phyloP scores from a whole-genome alignment of 2,113 vertebrate genomes.

The Spea bombifrons region DNA sequence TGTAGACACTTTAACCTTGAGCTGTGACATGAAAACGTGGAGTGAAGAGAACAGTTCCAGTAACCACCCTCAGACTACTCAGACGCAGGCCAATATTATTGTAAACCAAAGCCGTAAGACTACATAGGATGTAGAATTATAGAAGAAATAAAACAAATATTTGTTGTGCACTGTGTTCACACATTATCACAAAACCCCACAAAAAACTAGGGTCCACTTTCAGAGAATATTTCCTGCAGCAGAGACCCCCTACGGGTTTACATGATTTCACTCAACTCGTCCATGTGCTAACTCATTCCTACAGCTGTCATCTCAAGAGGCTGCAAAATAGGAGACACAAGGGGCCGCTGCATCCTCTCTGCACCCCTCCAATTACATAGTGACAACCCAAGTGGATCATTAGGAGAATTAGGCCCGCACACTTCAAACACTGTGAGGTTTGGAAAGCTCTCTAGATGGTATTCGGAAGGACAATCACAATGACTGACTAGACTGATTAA shows the following conservation, averaged over 20 bases:
- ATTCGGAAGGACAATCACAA: constrained; percentile 13
- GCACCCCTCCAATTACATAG: constrained; percentile 2
- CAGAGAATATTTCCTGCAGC: too few species aligned
- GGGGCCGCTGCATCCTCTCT: neutral
- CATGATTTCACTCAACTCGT: constrained; percentile 29
- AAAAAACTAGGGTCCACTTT: too few species aligned
- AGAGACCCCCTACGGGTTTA: neutral
- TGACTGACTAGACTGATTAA: neutral
- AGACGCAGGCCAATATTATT: neutral
- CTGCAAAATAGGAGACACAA: neutral
- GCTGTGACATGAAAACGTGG: constrained; percentile 62
- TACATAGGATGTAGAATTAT: too few species aligned
- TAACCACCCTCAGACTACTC: neutral
- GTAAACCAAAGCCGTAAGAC: too few species aligned
- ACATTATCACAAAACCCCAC: too few species aligned
- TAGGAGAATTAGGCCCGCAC: constrained; percentile 12
- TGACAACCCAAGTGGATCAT: constrained; percentile 34
- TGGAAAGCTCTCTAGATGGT: constrained; percentile 32
- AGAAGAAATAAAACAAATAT: too few species aligned
- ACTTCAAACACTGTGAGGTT: neutral
- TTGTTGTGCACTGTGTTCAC: too few species aligned
- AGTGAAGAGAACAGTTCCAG: neutral
- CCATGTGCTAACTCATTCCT: neutral
- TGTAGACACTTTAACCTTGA: constrained; percentile 96
- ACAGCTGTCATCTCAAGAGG: constrained; percentile 21